A percentile compares a stretch with the other conserved stretches of the same genome.
Conservation (phyloP, 2,797 vertebrate species). For the Monodelphis domestica region DNA sequence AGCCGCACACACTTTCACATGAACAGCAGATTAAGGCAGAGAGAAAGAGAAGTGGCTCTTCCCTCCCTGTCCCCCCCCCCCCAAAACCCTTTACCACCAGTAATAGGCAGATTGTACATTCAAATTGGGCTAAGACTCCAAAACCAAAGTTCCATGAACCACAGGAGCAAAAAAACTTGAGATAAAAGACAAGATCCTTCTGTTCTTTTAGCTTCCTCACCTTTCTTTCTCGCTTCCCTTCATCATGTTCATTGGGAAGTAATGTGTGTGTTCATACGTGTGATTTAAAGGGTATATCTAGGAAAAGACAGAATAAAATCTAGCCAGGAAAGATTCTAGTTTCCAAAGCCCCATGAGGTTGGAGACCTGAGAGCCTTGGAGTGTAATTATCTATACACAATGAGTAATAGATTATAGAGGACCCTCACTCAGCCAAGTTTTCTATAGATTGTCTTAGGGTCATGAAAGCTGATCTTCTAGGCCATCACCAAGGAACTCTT, state of each 20-base stretch:
- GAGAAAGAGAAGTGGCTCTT: conserved; percentile 82
- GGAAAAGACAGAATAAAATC: conserved; percentile 63
- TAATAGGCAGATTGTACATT: conserved; percentile 84
- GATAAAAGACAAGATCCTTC: conserved; percentile 75
- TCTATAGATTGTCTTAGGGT: conserved; percentile 27
- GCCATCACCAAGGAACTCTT: conserved; percentile 36
- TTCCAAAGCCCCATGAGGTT: conserved; percentile 53
- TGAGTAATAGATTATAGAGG: conserved; percentile 15
- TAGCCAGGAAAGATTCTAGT: conserved; percentile 72
- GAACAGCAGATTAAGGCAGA: conserved; percentile 85
- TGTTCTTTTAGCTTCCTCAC: conserved; percentile 71
- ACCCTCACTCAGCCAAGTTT: neutral
- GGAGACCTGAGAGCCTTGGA: conserved; percentile 37
- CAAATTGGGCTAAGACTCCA: conserved; percentile 84
- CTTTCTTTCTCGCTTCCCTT: conserved; percentile 74
- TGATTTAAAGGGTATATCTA: conserved; percentile 72
- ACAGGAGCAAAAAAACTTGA: conserved; percentile 79
- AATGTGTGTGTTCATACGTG: conserved; percentile 64
- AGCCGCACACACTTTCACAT: conserved; percentile 84
- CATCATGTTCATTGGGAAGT: conserved; percentile 73
- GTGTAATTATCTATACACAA: conserved; percentile 20
- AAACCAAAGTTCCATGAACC: conserved; percentile 85
- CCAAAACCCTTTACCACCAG: conserved; percentile 82
- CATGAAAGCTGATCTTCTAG: neutral
- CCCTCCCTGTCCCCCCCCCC: conserved; percentile 51